These are phyloP conservation scores for Danio choprae DNA, from an alignment of 2,797 vertebrate genomes.

Conservation along the genomic window DNA sequence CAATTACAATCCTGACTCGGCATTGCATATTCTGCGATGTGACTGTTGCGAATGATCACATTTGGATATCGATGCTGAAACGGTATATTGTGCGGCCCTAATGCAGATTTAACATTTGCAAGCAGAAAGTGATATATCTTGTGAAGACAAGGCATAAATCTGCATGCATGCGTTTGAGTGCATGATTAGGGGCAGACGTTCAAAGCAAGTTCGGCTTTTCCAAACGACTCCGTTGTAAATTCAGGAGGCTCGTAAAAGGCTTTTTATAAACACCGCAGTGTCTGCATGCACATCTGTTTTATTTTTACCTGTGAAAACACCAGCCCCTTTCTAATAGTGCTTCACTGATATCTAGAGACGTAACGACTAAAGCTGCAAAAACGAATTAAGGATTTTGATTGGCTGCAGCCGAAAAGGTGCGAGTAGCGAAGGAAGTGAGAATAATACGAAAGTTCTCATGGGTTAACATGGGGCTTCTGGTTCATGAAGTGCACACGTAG, in stretches of 20 bases:
- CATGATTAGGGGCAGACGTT: not conserved
- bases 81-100: no score
- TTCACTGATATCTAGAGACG: not conserved
- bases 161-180: slow-evolving; percentile 5
- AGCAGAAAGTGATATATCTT: slow-evolving; percentile 1
- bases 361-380: not conserved
- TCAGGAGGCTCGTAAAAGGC: slow-evolving; percentile 25
- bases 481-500: not conserved
- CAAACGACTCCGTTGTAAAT: slow-evolving; percentile 43
- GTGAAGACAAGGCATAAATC: slow-evolving; percentile 1
- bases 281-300: slow-evolving; percentile 5
- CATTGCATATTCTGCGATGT: no score
- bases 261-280: slow-evolving; percentile 7
- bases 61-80: no score
- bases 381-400: not conserved
- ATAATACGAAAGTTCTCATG: slow-evolving; percentile 5
- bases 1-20: no score
- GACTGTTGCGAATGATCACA: no score
- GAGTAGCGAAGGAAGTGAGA: not conserved
- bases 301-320: slow-evolving; percentile 28
- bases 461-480: not conserved
- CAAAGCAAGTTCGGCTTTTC: not conserved
- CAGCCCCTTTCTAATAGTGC: not conserved
- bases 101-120: not conserved
- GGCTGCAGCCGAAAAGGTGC: not conserved